Evolutionary conservation across 2,113 vertebrate species (phyloP).

Genomic region (Myxocyprinus asiaticus): DNA sequence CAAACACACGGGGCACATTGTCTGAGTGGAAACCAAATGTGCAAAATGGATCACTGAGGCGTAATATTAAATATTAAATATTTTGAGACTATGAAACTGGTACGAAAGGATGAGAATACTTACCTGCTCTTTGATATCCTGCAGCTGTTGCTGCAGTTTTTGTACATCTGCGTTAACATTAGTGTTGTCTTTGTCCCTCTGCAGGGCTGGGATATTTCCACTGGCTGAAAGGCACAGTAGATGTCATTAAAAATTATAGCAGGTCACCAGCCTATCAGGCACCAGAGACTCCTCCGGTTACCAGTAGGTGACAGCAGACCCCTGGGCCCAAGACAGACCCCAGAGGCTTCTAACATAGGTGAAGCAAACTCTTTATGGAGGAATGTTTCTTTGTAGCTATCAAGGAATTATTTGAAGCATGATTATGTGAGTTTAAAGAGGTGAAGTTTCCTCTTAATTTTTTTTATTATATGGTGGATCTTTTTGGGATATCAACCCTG

Average conservation of each 20-base stretch:
- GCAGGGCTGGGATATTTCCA: constrained; percentile 92
- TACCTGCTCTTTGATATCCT: constrained; percentile 99
- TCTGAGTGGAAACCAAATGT: constrained; percentile 74
- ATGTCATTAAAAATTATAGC: not conserved
- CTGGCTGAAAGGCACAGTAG: constrained; percentile 78
- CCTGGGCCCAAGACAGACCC: constrained; percentile 1
- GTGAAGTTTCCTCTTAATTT: not conserved
- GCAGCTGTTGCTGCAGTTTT: constrained; percentile 96
- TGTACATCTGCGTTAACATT: constrained; percentile 98
- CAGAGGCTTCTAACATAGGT: not conserved
- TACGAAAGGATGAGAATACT: not conserved
- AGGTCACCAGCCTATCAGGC: not conserved
- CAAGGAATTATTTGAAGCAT: not conserved
- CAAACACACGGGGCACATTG: constrained; percentile 98
- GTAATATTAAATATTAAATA: not conserved
- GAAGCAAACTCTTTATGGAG: too few relatives aligned
- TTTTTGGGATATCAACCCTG: not conserved
- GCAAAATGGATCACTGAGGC: not conserved
- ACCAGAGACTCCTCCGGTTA: too few relatives aligned
- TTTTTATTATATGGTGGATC: not conserved
- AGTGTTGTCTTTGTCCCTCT: constrained; percentile 98
- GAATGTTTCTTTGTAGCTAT: not conserved
- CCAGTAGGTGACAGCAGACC: not conserved
- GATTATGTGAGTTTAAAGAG: not conserved
- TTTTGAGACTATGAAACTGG: not conserved